These are phyloP conservation scores for Heteromyza rotundicornis DNA, from an alignment of 2,888 invertebrate species.

Conservation along the genomic window DNA sequence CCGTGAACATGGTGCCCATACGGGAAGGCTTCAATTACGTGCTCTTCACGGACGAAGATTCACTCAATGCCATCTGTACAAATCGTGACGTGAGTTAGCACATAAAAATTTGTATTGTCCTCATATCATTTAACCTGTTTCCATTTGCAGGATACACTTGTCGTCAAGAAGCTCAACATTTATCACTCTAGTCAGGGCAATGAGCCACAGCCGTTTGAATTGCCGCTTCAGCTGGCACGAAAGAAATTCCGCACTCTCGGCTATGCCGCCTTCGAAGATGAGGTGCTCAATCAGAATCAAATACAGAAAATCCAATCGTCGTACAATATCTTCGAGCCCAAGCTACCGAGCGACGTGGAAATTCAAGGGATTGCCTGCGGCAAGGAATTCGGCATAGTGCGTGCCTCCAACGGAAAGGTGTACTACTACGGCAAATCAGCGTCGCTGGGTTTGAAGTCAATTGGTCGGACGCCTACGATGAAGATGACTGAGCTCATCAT, in stretches of 20 bases:
- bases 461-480: slow-evolving; percentile 59
- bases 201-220: slow-evolving; percentile 64
- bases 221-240: slow-evolving; percentile 77
- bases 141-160: slow-evolving; percentile 73
- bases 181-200: slow-evolving; percentile 60
- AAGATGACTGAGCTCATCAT: slow-evolving; percentile 67
- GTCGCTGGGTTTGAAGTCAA: slow-evolving; percentile 80
- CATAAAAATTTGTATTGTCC: too few relatives aligned
- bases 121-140: not conserved
- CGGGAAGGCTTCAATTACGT: slow-evolving; percentile 60
- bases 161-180: slow-evolving; percentile 71
- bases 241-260: slow-evolving; percentile 82
- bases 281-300: slow-evolving; percentile 64
- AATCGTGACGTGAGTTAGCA: slow-evolving; percentile 73
- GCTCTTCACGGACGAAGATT: slow-evolving; percentile 78
- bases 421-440: slow-evolving; percentile 87
- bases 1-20: slow-evolving; percentile 54
- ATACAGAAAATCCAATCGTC: slow-evolving; percentile 64
- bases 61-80: slow-evolving; percentile 78
- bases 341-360: slow-evolving; percentile 77
- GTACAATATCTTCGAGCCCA: slow-evolving; percentile 67
- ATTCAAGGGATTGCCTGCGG: slow-evolving; percentile 79
- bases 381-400: slow-evolving; percentile 87
- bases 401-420: slow-evolving; percentile 86
- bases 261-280: slow-evolving; percentile 74